These are phyloP conservation scores for Actenoides hombroni DNA, from an alignment of 2,113 vertebrate species.

Conservation along the genomic window DNA sequence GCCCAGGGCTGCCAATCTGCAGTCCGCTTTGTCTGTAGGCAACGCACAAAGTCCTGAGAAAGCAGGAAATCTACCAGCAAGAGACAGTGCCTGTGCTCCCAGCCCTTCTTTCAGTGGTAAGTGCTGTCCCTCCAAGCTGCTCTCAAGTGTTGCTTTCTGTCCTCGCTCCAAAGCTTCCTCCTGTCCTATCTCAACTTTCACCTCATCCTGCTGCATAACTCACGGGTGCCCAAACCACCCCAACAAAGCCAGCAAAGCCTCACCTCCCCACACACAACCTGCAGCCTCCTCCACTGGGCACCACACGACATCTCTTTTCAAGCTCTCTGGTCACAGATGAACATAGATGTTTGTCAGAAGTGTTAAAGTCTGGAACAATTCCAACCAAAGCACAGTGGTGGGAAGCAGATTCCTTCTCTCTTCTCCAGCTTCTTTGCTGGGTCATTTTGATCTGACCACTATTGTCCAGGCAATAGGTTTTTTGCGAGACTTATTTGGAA, in stretches of 20 bases:
- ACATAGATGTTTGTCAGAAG: background rate
- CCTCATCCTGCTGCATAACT: background rate
- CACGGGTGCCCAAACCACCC: fast-evolving
- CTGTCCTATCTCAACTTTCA: background rate
- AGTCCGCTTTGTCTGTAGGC: background rate
- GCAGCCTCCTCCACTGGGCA: background rate
- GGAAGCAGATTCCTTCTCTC: background rate
- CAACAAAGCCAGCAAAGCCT: background rate
- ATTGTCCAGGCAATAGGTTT: background rate
- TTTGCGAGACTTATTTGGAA: background rate
- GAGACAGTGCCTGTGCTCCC: background rate
- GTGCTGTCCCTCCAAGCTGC: background rate
- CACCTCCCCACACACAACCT: background rate
- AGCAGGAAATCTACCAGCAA: background rate
- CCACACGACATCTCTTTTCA: background rate
- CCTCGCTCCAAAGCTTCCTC: background rate
- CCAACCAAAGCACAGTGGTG: fast-evolving
- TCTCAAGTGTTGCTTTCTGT: background rate
- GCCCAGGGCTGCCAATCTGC: background rate
- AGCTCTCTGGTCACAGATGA: background rate
- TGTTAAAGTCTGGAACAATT: background rate
- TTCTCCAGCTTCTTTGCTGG: background rate
- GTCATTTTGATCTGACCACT: background rate
- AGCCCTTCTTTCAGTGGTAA: background rate
- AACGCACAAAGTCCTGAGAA: background rate